Base-by-base conservation (phyloP, 2,113 vertebrate genomes). In the Notothenia coriiceps region DNA sequence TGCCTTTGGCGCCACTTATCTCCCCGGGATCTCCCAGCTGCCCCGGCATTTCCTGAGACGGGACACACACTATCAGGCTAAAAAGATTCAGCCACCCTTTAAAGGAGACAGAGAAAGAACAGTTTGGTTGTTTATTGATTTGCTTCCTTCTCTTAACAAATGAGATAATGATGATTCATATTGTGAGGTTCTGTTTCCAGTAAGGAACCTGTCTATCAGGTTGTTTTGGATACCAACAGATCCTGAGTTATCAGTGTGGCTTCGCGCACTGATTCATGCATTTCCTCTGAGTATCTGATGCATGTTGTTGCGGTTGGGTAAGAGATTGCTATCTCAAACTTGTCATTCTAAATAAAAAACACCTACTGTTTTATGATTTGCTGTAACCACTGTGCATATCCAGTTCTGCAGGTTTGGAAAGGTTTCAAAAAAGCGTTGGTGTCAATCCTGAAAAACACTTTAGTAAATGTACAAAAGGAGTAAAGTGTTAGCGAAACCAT, bases 1-100 rank as follows among this genome's bases (percentile, higher is more conserved):
- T 79, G 86, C 71, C 54, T 73, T 84, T 84, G 91, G 92, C 90
- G 90, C 92, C 91, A 85, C 88, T 91, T 92, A 91, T 93, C 91
- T 84, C 72, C 33, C 43, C 80, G 60, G 89, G 89, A 93, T 93
- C 92, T 93, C 88, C 79, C 86, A 85, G 83, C 85, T 89, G 85
- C 88, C 82, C 86, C 77, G 87, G 91, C 88, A 89, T 91, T 93
- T 93, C 89, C 92, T 92, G 80, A 67, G 84, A 64, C 46, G 6
- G 76, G 70, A 80, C 17, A 18, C 77, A 74, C 66, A 33, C 77
- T 84, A 40, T 68, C 49, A 68, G 68, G 70, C 73, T 62, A 2
- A 47, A 74, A 63, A 6, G 47, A 68, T 67, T 70, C 35, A 40
- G 35, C 47, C 72, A 66, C 65, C 70, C 54, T 54, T 70, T 2